phyloP scores from a whole-genome alignment of 2,797 vertebrate genomes.

The Knipowitschia caucasica region DNA sequence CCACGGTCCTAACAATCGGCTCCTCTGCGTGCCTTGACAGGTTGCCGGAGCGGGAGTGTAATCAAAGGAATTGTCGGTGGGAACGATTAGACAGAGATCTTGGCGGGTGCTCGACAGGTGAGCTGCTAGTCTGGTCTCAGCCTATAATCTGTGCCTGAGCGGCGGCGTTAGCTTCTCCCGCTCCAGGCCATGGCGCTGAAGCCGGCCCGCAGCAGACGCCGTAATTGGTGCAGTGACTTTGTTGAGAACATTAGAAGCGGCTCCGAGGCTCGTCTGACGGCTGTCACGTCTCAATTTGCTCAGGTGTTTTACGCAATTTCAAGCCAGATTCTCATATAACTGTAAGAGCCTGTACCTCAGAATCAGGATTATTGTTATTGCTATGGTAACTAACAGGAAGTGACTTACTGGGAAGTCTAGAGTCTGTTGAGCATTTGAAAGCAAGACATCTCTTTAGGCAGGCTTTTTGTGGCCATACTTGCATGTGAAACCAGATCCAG shows the following conservation, averaged over 20 bases:
- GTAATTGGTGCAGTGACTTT: conserved; percentile 40
- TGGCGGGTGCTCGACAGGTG: conserved; percentile 39
- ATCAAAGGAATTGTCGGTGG: conserved; percentile 31
- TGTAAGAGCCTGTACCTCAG: too few species aligned
- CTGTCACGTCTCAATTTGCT: conserved; percentile 2
- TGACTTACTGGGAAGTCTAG: too few species aligned
- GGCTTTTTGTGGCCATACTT: background rate
- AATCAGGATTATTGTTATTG: too few species aligned
- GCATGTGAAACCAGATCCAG: too few species aligned
- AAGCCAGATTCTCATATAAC: too few species aligned
- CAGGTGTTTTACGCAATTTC: background rate
- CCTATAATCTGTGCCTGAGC: conserved; percentile 44
- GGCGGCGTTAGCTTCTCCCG: conserved; percentile 33
- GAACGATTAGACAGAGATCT: conserved; percentile 47
- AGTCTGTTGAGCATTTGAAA: too few species aligned
- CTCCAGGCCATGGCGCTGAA: conserved; percentile 33
- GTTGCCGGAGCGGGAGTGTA: conserved; percentile 26
- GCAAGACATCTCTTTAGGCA: background rate
- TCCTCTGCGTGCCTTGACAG: conserved; percentile 10
- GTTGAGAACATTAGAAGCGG: conserved; percentile 19
- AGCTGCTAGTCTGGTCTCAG: conserved; percentile 35
- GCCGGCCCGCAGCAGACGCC: conserved; percentile 28
- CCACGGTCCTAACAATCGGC: background rate
- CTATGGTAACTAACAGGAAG: too few species aligned
- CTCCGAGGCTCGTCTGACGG: background rate